phyloP scores from a whole-genome alignment of 2,797 vertebrate species.

The Rhadinocentrus ornatus region DNA sequence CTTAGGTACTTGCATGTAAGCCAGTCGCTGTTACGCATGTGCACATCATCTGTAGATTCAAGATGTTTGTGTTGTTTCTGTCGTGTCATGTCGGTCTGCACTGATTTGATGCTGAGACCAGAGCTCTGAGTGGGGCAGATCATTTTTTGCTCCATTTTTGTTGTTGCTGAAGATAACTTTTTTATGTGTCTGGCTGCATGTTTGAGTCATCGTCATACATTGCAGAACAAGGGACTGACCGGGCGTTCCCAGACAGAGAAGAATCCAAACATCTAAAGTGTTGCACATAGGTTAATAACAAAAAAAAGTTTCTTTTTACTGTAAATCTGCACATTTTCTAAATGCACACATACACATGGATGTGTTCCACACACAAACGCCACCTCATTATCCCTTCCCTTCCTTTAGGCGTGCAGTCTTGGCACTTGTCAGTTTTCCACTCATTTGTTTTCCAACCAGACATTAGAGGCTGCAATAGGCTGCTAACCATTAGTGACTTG shows the following conservation, averaged over 20 bases:
- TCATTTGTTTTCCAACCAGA: conserved; percentile 41
- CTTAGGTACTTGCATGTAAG: not conserved
- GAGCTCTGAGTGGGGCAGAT: conserved; percentile 5
- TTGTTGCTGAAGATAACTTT: conserved; percentile 16
- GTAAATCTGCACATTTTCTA: conserved; percentile 1
- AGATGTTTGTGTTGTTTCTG: conserved; percentile 3
- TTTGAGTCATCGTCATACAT: conserved; percentile 1
- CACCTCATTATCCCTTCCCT: conserved; percentile 51
- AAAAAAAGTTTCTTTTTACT: not conserved
- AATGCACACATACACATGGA: conserved; percentile 3
- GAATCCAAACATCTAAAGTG: conserved; percentile 7
- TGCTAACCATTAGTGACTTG: conserved; percentile 48
- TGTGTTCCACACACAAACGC: conserved; percentile 6
- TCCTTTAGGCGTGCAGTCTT: conserved; percentile 38
- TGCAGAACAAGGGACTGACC: not conserved
- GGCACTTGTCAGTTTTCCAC: conserved; percentile 32
- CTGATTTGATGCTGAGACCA: conserved; percentile 9
- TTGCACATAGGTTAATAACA: not conserved
- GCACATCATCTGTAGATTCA: not conserved
- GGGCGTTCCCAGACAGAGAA: conserved; percentile 7
- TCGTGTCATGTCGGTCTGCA: conserved; percentile 18
- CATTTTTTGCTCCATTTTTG: conserved; percentile 5
- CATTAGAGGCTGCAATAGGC: conserved; percentile 33
- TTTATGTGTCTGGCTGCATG: conserved; percentile 16
- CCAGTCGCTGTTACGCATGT: not conserved